A percentile compares a stretch with the other conserved stretches of the same genome.
phyloP scores from a whole-genome alignment of 1,140 invertebrate genomes.

The Bombus pascuorum region DNA sequence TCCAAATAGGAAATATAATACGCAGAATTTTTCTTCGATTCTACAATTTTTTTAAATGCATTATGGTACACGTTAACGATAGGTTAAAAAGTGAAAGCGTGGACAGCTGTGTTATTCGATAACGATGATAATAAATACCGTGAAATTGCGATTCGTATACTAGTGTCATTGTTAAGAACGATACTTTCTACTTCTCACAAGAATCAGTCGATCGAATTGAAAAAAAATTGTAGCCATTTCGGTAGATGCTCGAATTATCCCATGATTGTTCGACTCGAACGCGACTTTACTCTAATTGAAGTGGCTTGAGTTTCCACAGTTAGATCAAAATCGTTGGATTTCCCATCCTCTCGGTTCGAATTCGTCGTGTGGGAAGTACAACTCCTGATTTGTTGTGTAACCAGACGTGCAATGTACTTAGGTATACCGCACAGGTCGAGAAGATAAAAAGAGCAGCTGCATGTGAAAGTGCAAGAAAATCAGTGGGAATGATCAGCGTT shows the following conservation, averaged over 20 bases:
- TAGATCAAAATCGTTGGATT: conserved; percentile 46
- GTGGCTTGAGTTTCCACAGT: conserved; percentile 30
- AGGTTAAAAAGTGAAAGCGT: not conserved
- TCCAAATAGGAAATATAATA: too few species aligned
- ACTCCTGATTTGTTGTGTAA: conserved; percentile 38
- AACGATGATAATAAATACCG: not conserved
- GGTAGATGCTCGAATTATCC: conserved; percentile 21
- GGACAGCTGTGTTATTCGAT: too few species aligned
- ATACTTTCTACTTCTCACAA: conserved; percentile 19
- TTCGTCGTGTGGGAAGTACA: conserved; percentile 49
- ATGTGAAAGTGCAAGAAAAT: conserved; percentile 50
- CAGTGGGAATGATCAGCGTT: conserved; percentile 44
- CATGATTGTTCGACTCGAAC: conserved; percentile 39
- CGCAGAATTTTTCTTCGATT: not conserved
- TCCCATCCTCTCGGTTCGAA: conserved; percentile 39
- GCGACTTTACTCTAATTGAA: conserved; percentile 25
- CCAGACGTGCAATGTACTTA: conserved; percentile 20
- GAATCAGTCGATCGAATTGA: not conserved
- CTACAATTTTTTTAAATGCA: not conserved
- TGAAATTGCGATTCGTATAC: not conserved
- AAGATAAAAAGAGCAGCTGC: conserved; percentile 6
- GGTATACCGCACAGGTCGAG: not conserved
- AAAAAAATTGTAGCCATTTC: not conserved
- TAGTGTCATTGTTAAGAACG: not conserved
- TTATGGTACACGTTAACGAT: not conserved